Percentiles rank a stretch among this genome's conserved stretches.
phyloP scores from a whole-genome alignment of 2,888 invertebrate genomes.

The Drosophila nigricruria region DNA sequence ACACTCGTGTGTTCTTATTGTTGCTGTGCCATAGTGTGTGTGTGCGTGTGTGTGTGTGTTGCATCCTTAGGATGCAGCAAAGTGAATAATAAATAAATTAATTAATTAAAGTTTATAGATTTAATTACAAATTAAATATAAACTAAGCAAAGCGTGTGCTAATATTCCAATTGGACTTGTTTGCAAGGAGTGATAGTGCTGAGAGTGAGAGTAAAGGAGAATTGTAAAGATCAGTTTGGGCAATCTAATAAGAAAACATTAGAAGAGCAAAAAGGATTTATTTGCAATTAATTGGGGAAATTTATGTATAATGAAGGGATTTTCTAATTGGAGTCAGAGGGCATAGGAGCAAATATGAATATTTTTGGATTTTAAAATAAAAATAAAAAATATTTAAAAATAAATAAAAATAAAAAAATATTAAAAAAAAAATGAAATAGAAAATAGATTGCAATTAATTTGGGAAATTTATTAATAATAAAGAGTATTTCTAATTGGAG shows the following conservation, averaged over 20 bases:
- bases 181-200: not conserved
- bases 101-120: not conserved
- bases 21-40: constrained; percentile 29
- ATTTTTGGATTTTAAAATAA: not conserved
- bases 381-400: not conserved
- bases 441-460: too few relatives aligned
- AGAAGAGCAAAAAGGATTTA: not conserved
- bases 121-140: not conserved
- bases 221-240: constrained; percentile 7
- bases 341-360: not conserved
- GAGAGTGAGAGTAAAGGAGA: not conserved
- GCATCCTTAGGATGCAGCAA: constrained; percentile 21
- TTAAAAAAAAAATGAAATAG: too few relatives aligned
- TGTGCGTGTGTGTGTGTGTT: constrained; percentile 21
- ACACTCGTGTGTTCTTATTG: constrained; percentile 28
- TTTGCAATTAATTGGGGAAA: not conserved
- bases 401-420: not conserved
- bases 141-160: not conserved
- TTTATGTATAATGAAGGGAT: not conserved
- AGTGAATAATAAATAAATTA: constrained; percentile 29
- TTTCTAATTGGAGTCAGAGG: not conserved
- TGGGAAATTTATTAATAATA: too few relatives aligned
- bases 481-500: too few relatives aligned
- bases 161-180: constrained; percentile 11
- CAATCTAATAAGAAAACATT: not conserved